Conservation (phyloP, 1,140 invertebrate species). For the Oncopodura yosiiana region DNA sequence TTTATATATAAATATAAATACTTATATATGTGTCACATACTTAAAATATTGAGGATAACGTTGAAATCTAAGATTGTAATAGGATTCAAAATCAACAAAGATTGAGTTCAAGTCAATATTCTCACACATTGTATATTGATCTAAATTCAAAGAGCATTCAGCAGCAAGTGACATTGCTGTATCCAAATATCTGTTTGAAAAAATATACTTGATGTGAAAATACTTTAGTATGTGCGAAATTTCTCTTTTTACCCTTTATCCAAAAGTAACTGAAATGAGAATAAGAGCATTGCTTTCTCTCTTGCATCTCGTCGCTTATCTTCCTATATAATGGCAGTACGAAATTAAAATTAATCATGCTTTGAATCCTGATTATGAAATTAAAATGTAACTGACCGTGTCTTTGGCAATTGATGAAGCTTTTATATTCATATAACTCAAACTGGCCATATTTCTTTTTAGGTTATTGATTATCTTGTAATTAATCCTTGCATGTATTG, state of each 20-base stretch:
- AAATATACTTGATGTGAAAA: slow-evolving; percentile 4
- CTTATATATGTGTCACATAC: slow-evolving; percentile 38
- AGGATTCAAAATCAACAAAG: slow-evolving; percentile 76
- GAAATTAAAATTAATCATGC: slow-evolving; percentile 10
- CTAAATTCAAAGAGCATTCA: slow-evolving; percentile 57
- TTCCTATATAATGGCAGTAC: slow-evolving; percentile 17
- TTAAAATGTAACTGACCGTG: slow-evolving; percentile 11
- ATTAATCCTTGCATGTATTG: too few species aligned
- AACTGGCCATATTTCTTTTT: slow-evolving; percentile 14
- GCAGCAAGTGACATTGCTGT: slow-evolving; percentile 50
- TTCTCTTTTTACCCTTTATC: slow-evolving; percentile 30
- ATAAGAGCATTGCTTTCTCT: slow-evolving; percentile 29
- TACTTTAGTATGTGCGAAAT: too few species aligned
- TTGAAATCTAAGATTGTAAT: slow-evolving; percentile 73
- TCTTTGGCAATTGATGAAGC: slow-evolving; percentile 26
- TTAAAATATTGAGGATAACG: slow-evolving; percentile 70
- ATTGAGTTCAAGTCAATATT: slow-evolving; percentile 81
- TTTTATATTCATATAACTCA: slow-evolving; percentile 19
- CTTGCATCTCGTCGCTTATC: slow-evolving; percentile 22
- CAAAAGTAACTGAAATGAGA: slow-evolving; percentile 27
- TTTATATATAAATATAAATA: neutral
- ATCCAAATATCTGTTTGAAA: slow-evolving; percentile 46
- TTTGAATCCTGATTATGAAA: too few species aligned
- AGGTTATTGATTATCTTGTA: too few species aligned
- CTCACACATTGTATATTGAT: slow-evolving; percentile 70